Evolutionary conservation across 2,797 vertebrate species (phyloP).

Genomic region (Oryzias dopingdopingensis): DNA sequence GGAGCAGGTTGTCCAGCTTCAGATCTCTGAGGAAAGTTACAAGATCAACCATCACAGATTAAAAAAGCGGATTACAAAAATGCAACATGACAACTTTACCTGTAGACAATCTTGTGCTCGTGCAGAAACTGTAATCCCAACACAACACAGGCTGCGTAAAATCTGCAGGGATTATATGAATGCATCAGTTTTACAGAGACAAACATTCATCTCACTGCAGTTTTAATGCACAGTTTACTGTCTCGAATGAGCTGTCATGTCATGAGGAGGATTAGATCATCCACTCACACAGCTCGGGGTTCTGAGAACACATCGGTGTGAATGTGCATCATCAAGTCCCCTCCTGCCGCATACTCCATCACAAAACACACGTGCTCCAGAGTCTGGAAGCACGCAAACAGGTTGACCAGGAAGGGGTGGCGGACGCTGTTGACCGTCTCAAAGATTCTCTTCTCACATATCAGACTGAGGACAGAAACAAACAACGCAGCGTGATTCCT

Average conservation of each 20-base stretch:
- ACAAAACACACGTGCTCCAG: slow-evolving; percentile 98
- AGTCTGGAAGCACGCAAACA: slow-evolving; percentile 99
- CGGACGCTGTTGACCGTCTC: slow-evolving; percentile 98
- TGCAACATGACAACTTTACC: slow-evolving; percentile 66
- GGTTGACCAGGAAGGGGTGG: slow-evolving; percentile 98
- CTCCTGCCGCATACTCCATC: slow-evolving; percentile 98
- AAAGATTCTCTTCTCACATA: slow-evolving; percentile 99
- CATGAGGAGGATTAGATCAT: neutral
- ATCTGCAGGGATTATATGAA: slow-evolving; percentile 71
- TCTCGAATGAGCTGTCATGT: too few relatives aligned
- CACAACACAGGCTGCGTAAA: slow-evolving; percentile 97
- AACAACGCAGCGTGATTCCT: neutral
- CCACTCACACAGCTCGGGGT: slow-evolving; percentile 92
- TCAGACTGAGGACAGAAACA: slow-evolving; percentile 77
- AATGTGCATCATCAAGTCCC: slow-evolving; percentile 99
- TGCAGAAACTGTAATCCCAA: slow-evolving; percentile 96
- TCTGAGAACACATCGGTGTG: slow-evolving; percentile 97
- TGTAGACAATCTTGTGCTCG: slow-evolving; percentile 99
- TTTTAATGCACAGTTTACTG: too few relatives aligned
- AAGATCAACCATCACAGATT: neutral
- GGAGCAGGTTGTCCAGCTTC: slow-evolving; percentile 94
- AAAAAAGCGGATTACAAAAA: too few relatives aligned
- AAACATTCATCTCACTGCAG: too few relatives aligned
- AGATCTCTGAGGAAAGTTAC: slow-evolving; percentile 75
- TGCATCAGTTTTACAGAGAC: too few relatives aligned